Evolutionary conservation across 2,888 invertebrate species (phyloP), one percentile per base, ranked within the genome.

Genomic region (Tortrix viridana): DNA sequence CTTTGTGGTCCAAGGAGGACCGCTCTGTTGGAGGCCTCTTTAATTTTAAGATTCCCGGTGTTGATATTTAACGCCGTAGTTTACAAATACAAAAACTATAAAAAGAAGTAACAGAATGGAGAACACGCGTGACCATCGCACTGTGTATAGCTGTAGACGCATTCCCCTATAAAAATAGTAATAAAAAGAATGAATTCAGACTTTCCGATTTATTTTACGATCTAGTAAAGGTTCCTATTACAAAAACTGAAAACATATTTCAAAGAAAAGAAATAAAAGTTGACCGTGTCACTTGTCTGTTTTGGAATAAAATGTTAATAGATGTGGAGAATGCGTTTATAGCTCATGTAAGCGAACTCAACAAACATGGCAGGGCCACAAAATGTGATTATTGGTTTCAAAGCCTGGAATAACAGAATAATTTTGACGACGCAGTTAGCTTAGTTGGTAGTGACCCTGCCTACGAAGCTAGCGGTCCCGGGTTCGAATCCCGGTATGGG

Each of bases 101-200:
- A 58, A 63, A 52, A 38, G 41, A 52, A 63, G 47, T 58, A 48
- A 63, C 53, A 18, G 14, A 43, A 18, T 48, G 41, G 38, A 44
- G 32, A 63, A 63, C 63, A 58, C 47, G 58, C 47, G 52, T 37
- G 49, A 37, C 37, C 49, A 22, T 38, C 37, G 53, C 32, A 20
- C 52, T 16, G 47, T 41, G 41, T 14, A 7, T 26, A 41, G 19
- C 41, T n/a, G 26, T 44, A 55, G 54, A 55, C 44, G 58, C 32
- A 32, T 43, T 19, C 43, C 47, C 41, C 62, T 53, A 63, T 63
- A 63, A 63, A n/a, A 63, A 63, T 4, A 23, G 57, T 43, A 58
- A 58, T 63, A 63, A 63, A 63, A 63, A 7, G 53, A 63, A 63
- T 63, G 53, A 58, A 63, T 63, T 58, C 58, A 58, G 43, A 53